phyloP scores from a whole-genome alignment of 2,797 vertebrate genomes.

The Lepidocolaptes lacrymiger region DNA sequence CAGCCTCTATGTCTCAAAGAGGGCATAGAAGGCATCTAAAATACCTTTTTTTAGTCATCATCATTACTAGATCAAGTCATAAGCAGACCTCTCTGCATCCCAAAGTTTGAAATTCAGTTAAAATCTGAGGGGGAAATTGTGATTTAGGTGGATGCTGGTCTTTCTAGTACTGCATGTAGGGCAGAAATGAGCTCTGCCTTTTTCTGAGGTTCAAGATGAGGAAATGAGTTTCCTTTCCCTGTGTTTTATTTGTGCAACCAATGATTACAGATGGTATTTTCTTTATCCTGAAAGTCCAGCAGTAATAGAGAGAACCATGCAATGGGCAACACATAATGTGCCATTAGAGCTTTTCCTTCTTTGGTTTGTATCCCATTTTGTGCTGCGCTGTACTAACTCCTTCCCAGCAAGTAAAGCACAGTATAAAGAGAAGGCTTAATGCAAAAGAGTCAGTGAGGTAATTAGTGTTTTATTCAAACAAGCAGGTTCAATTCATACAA shows the following conservation, averaged over 20 bases:
- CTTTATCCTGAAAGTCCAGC: neutral
- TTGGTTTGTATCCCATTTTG: neutral
- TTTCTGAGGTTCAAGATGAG: neutral
- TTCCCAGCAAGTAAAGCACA: neutral
- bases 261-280: neutral
- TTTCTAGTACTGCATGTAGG: neutral
- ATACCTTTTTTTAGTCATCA: neutral
- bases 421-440: neutral
- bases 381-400: neutral
- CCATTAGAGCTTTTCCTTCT: neutral
- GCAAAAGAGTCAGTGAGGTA: neutral
- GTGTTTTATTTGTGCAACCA: neutral
- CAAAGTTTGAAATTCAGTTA: neutral
- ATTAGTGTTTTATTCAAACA: conserved; percentile 42
- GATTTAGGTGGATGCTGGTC: neutral
- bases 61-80: neutral
- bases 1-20: neutral
- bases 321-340: neutral
- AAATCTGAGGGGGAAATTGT: neutral
- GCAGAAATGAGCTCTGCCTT: neutral
- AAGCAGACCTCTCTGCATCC: neutral
- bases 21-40: neutral
- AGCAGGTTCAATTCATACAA: conserved; percentile 22
- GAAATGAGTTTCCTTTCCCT: neutral
- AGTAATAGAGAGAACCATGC: neutral